Base-by-base conservation (phyloP, 2,797 vertebrate species). In the Coendou prehensilis region DNA sequence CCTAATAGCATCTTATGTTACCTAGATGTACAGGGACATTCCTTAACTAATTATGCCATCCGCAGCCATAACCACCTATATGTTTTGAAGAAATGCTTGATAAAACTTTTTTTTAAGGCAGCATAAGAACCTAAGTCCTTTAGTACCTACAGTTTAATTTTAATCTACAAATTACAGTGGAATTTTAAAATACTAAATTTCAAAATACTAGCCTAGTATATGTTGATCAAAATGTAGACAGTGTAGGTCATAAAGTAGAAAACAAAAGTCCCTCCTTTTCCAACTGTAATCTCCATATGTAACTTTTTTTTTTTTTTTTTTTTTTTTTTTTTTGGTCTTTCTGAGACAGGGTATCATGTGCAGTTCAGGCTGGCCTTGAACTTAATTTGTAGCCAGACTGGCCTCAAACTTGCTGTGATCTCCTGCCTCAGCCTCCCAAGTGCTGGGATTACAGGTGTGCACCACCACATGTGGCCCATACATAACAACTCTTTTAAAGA, bases 141-240 rank as follows among this genome's bases (percentile, higher is more conserved):
- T 85, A 84, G n/a, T 67, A 56, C 37, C 59, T 89, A 54, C 50
- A 90, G 22, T 81, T 94, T 89, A 75, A 93, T 91, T 89, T 92
- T 69, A 89, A 87, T 37, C 59, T 76, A 37, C 61, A 95, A 89
- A 26, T 47, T 63, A 50, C 64, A 71, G 18, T 80, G 37, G 50
- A 56, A 56, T 54, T 94, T 78, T 80, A 8, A 22, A 87, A 71
- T 78, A 71, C 52, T 71, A 23, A 71, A 50, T 75, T 69, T 26
- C 50, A 57, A 54, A 59, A 20, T 73, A 56, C 7, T 89, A 73
- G 13, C 18, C 73, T 75, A 45, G 73, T 75, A 47, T 75, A 26
- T 50, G 10, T 82, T 90, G 10, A 63, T 78, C 54, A 90, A 92
- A 85, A 89, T 82, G 3, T 28, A 52, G 75, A 61, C 18, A 57